Percentiles rank a stretch among this genome's conserved stretches.
Conservation (phyloP, 2,797 vertebrate species). For the Enteromius argenteus region DNA sequence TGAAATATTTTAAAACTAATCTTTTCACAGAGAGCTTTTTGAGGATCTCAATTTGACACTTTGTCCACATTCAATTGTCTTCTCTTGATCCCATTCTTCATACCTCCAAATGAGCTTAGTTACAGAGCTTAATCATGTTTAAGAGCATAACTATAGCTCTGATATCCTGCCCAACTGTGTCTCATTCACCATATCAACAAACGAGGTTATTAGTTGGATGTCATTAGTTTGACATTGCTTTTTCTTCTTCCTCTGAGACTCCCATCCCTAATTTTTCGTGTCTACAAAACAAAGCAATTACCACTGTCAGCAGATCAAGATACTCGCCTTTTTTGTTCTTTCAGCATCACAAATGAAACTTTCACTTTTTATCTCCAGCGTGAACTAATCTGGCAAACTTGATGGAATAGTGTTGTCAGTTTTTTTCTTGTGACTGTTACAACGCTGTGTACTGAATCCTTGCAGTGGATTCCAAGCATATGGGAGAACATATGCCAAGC, state of each 20-base stretch:
- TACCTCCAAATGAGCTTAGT: slow-evolving; percentile 55
- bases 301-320: slow-evolving; percentile 36
- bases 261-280: slow-evolving; percentile 35
- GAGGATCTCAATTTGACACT: slow-evolving; percentile 24
- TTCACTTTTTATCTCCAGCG: slow-evolving; percentile 20
- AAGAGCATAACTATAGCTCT: slow-evolving; percentile 47
- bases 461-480: slow-evolving; percentile 68
- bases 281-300: slow-evolving; percentile 51
- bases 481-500: slow-evolving; percentile 68
- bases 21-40: slow-evolving; percentile 20
- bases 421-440: slow-evolving; percentile 54
- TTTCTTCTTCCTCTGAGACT: slow-evolving; percentile 30
- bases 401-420: slow-evolving; percentile 48
- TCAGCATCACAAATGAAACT: slow-evolving; percentile 15
- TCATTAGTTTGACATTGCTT: slow-evolving; percentile 59
- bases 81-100: slow-evolving; percentile 41
- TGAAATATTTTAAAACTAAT: neutral
- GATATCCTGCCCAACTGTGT: slow-evolving; percentile 48
- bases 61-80: slow-evolving; percentile 47
- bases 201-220: slow-evolving; percentile 51
- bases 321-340: slow-evolving; percentile 21
- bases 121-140: slow-evolving; percentile 57
- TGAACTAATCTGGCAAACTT: slow-evolving; percentile 46
- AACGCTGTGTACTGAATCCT: slow-evolving; percentile 55
- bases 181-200: slow-evolving; percentile 55